Evolutionary conservation across 2,113 vertebrate genomes (phyloP), one percentile per base, ranked within the genome.

Genomic region (Cygnus buccinator): DNA sequence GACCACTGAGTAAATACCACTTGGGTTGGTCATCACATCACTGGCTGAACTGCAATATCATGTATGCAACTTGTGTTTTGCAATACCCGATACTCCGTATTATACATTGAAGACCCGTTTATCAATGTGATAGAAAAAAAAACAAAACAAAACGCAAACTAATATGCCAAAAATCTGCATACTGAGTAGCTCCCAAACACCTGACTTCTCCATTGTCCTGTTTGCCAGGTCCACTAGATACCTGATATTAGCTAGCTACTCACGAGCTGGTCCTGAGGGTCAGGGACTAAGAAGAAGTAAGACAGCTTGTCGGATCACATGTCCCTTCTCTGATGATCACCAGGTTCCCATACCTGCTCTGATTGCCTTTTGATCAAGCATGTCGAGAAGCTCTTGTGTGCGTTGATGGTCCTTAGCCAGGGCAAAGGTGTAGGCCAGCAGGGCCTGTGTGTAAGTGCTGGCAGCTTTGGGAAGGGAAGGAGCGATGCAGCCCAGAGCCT

Each of bases 371-470:
- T 0, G 91, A 48, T 91, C 78, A 22, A 98, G 93, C 17, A 28
- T 44, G 7, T 76, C 22, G 3, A 98, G 97, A 37, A 97, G 91
- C 21, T 63, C 14, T 4, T 92, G 95, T 0, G 79, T 58, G 70
- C 31, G 65, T 35, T 73, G 87, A 7, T 16, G 67, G 44, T 98
- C 97, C 71, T 91, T 73, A 54, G 99, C 98, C 90, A 99, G 97
- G n/a, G 98, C 96, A 7, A 99, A 99, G 88, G 98, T 98, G 94
- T 99, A 99, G 65, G 98, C 98, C 87, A 99, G 71, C 81, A 99
- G 98, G 3, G 99, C 98, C 13, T 97, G 97, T 44, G 98, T 98
- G 85, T 99, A 98, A 28, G 98, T 80, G 79, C 98, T 97, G 87
- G 96, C 87, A 65, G 97, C 35, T 67, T 76, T 67, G n/a, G 43